Percentiles rank a stretch among this genome's conserved stretches.
Conservation (phyloP, 1,140 invertebrate genomes). For the Antheraea mylitta region DNA sequence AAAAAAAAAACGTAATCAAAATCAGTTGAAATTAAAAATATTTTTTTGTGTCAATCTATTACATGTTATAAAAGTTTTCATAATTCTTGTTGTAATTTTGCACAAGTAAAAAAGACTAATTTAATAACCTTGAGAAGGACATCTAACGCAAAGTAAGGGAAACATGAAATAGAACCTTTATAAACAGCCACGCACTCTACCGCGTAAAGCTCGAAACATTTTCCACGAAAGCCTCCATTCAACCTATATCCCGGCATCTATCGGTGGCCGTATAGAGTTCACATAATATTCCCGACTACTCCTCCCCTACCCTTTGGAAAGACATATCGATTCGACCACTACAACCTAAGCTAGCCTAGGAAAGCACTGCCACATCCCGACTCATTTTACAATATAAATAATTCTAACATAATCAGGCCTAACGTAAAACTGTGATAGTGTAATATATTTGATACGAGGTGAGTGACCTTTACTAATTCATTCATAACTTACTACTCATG, state of each 20-base stretch:
- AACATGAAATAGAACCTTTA: neutral
- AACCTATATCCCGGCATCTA: constrained; percentile 49
- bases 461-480: constrained; percentile 29
- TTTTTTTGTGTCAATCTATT: no score
- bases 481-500: constrained; percentile 32
- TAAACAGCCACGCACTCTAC: constrained; percentile 40
- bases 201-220: constrained; percentile 32
- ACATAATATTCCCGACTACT: constrained; percentile 24
- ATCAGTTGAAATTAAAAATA: no score
- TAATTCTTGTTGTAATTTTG: no score
- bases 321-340: constrained; percentile 63
- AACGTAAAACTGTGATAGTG: constrained; percentile 21
- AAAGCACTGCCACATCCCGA: constrained; percentile 53
- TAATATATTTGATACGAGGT: constrained; percentile 21
- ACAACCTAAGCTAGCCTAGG: constrained; percentile 63
- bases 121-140: neutral
- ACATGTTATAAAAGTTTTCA: no score
- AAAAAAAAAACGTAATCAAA: no score
- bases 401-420: constrained; percentile 38
- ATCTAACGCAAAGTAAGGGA: neutral
- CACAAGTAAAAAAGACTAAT: no score
- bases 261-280: constrained; percentile 40
- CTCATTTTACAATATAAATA: constrained; percentile 36
- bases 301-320: constrained; percentile 32
- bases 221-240: constrained; percentile 35